Evolutionary conservation across 2,113 vertebrate genomes (phyloP).

Genomic region (Meles meles): DNA sequence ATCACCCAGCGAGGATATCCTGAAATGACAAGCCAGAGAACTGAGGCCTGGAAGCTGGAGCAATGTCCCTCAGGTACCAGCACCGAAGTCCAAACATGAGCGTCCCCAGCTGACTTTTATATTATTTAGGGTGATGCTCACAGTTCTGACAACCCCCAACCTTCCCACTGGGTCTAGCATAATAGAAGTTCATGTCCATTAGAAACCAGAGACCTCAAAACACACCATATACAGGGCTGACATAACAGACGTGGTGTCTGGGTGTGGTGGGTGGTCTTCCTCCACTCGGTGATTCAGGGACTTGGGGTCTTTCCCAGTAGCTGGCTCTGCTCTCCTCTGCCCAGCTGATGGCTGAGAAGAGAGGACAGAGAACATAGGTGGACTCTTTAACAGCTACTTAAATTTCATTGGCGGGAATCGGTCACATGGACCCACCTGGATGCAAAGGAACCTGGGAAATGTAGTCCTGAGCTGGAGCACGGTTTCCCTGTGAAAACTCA

Average conservation of each 20-base stretch:
- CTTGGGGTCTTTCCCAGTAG: too few relatives aligned
- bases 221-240: not conserved
- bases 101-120: not conserved
- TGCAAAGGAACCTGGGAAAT: slow-evolving; percentile 32
- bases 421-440: not conserved
- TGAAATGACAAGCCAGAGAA: not conserved
- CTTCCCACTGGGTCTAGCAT: too few relatives aligned
- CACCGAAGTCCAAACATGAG: rapidly evolving
- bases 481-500: not conserved
- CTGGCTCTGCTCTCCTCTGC: not conserved
- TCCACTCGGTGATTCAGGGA: not conserved
- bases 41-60: rapidly evolving
- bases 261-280: not conserved
- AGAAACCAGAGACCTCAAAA: not conserved
- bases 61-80: not conserved
- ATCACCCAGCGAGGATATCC: not conserved
- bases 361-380: not conserved
- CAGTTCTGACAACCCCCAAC: too few relatives aligned
- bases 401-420: not conserved
- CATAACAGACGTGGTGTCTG: not conserved
- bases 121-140: not conserved
- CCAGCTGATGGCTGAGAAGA: not conserved
- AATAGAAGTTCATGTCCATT: not conserved
- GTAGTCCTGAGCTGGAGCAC: not conserved
- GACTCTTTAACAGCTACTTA: rapidly evolving